These are phyloP conservation scores for Chelmon rostratus DNA, from an alignment of 2,797 vertebrate genomes.

Conservation along the genomic window DNA sequence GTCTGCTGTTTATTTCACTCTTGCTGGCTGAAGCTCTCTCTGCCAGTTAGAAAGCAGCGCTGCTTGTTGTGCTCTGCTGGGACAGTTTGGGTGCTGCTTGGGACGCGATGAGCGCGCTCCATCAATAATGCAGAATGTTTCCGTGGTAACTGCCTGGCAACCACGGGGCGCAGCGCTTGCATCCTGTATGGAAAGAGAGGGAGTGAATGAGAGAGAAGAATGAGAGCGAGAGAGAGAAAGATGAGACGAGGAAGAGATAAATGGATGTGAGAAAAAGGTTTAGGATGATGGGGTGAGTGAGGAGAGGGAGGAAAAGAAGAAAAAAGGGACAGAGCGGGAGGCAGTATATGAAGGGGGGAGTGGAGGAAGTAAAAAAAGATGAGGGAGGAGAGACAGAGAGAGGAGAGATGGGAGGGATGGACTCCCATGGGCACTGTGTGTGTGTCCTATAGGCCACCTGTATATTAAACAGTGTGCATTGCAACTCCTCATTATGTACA, in stretches of 20 bases:
- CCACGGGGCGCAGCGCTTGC: constrained; percentile 53
- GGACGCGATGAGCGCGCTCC: constrained; percentile 58
- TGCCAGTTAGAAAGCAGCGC: constrained; percentile 28
- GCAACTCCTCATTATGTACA: not conserved
- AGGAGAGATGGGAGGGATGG: not conserved
- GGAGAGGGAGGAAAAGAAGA: not conserved
- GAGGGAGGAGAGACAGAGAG: not conserved
- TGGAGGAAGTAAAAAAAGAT: not conserved
- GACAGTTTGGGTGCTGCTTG: constrained; percentile 74
- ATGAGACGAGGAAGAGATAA: constrained; percentile 29
- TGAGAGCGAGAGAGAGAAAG: constrained; percentile 25
- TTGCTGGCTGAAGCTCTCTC: constrained; percentile 20
- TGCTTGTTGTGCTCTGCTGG: constrained; percentile 65
- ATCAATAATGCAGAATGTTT: constrained; percentile 88
- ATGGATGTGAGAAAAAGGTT: constrained; percentile 34
- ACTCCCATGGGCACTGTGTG: not conserved
- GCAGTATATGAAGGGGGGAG: constrained; percentile 29
- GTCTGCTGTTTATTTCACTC: constrained; percentile 13
- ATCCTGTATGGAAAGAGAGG: constrained; percentile 47
- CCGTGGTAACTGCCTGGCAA: constrained; percentile 84
- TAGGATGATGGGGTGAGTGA: not conserved
- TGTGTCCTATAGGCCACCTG: constrained; percentile 21
- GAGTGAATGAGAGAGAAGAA: constrained; percentile 14
- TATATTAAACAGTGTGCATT: constrained; percentile 13
- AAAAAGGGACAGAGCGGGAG: not conserved